Base-by-base conservation (phyloP, 1,140 invertebrate genomes). In the Teleopsis dalmanni region DNA sequence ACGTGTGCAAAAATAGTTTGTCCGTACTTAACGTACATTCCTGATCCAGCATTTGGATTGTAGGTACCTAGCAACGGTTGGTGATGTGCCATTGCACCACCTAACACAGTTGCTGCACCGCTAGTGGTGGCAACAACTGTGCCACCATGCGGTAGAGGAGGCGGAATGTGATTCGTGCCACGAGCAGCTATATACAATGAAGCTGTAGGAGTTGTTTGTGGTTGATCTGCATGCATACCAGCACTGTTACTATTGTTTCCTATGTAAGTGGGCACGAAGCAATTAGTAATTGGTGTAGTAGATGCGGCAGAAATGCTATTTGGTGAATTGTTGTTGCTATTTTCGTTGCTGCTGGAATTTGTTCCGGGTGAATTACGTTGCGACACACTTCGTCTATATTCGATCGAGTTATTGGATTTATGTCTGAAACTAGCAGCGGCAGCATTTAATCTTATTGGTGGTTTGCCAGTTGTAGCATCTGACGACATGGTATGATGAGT, bases 1-100 rank as follows among this genome's bases (percentile, higher is more conserved):
- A 70, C 67, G 54, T 70, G 67, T 50, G 67, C 66, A 57, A 65
- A 68, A 65, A 68, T 70, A 35, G 67, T 60, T 51, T 70, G 67
- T 51, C 67, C 67, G 45, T 70, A 70, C 57, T 70, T 70, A 43
- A 70, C 53, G 59, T 70, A 70, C 18, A 70, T 60, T 41, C 67
- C 58, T 18, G 48, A 37, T n/a, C n/a, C n/a, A 31, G 50, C 65
- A 34, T 59, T 58, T 41, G 63, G 66, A 58, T 70, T 65, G 44
- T 68, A 65, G 42, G 64, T 57, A 36, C 64, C 61, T 35, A 70
- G 52, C 8, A 55, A 11, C 13, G 48, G 50, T 34, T 53, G 52
- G 23, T 48, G 47, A 35, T 43, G 41, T 31, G 61, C 65, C 38
- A 60, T 58, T n/a, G 63, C 60, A 18, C 61, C 62, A 14, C 47